Percentiles rank a stretch among this genome's conserved stretches.
Conservation (phyloP, 1,140 invertebrate genomes). For the Panagrolaimus sp. region DNA sequence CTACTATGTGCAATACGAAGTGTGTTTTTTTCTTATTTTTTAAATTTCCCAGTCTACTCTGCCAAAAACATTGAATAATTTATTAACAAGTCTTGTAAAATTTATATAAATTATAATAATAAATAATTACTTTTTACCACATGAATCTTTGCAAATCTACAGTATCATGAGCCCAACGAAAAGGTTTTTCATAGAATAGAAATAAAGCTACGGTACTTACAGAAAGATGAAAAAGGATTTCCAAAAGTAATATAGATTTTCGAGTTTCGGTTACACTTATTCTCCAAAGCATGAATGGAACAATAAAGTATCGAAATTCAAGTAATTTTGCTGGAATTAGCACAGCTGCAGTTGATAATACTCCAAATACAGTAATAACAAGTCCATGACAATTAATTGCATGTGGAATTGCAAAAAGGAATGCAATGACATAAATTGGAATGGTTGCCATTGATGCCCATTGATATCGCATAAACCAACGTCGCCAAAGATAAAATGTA, state of each 20-base stretch:
- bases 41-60: neutral
- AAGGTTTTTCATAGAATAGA: conserved; percentile 76
- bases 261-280: conserved; percentile 59
- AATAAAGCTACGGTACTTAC: conserved; percentile 75
- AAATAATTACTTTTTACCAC: conserved; percentile 69
- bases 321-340: conserved; percentile 77
- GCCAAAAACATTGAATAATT: neutral
- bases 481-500: conserved; percentile 88
- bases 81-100: conserved; percentile 14
- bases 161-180: conserved; percentile 73
- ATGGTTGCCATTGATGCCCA: conserved; percentile 66
- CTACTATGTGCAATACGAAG: neutral
- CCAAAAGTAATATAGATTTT: conserved; percentile 66
- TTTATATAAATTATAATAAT: neutral
- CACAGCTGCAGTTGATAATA: conserved; percentile 65
- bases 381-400: neutral
- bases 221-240: conserved; percentile 69
- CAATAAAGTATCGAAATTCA: conserved; percentile 87
- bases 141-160: conserved; percentile 77
- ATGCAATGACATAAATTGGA: conserved; percentile 71
- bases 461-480: conserved; percentile 68
- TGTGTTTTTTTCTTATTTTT: neutral
- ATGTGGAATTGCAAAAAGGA: conserved; percentile 65
- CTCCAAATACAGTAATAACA: neutral
- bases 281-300: conserved; percentile 80